These are phyloP conservation scores for Darevskia nairensis DNA, from an alignment of 2,797 vertebrate genomes.

Conservation along the genomic window DNA sequence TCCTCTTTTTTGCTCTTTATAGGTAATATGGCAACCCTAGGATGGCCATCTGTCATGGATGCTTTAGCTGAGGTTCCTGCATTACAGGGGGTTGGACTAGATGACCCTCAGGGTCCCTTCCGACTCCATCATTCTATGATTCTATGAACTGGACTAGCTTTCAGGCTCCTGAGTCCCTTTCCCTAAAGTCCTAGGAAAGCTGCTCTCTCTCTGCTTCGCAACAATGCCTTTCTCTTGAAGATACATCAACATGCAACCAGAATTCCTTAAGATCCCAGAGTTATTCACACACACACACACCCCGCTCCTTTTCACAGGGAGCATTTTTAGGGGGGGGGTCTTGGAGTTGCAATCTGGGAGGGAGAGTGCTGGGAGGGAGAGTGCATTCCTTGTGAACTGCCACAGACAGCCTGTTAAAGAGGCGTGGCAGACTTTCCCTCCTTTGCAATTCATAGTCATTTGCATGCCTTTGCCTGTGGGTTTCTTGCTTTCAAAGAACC, in stretches of 20 bases:
- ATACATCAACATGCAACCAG: fast-evolving
- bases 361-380: not conserved
- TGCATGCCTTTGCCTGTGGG: not conserved
- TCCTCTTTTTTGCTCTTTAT: too few relatives aligned
- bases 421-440: not conserved
- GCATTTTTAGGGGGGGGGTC: not conserved
- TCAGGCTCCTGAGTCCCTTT: not conserved
- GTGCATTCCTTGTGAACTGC: not conserved
- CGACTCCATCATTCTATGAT: too few relatives aligned
- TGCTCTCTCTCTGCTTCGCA: not conserved
- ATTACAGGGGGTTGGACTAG: too few relatives aligned
- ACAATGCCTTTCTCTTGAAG: not conserved
- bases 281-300: not conserved
- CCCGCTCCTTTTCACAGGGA: too few relatives aligned
- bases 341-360: not conserved
- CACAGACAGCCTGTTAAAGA: not conserved
- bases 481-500: not conserved
- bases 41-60: too few relatives aligned
- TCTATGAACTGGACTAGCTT: not conserved
- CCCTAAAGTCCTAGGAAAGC: not conserved
- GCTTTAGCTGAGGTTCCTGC: too few relatives aligned
- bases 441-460: not conserved
- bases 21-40: too few relatives aligned
- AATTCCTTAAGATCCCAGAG: not conserved
- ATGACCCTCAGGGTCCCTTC: too few relatives aligned